A percentile compares a stretch with the other conserved stretches of the same genome.
Evolutionary conservation across 2,113 vertebrate genomes (phyloP).

Genomic region (Cyprinodon tularosa): DNA sequence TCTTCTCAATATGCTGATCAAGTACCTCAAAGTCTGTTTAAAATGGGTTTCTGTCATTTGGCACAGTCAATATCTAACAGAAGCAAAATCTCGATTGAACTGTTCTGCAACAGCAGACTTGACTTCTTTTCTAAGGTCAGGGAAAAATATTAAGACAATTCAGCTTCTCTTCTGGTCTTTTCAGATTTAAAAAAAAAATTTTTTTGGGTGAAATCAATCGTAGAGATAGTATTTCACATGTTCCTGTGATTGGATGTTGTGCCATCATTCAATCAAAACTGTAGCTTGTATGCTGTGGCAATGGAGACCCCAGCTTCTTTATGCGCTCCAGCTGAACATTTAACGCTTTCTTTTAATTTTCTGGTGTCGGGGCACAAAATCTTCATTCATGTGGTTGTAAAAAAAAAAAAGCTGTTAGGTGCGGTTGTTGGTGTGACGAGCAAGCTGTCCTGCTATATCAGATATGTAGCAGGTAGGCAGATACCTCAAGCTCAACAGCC

Average conservation of each 20-base stretch:
- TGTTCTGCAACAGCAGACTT: background rate
- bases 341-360: background rate
- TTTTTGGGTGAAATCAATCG: too few relatives aligned
- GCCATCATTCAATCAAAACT: background rate
- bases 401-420: conserved; percentile 11
- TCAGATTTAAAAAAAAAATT: too few relatives aligned
- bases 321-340: conserved; percentile 10
- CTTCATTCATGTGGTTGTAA: background rate
- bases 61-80: background rate
- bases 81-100: conserved; percentile 14
- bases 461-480: conserved; percentile 1
- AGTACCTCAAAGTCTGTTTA: too few relatives aligned
- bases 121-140: background rate
- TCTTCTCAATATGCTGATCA: background rate
- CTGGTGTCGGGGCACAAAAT: conserved; percentile 3
- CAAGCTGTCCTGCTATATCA: conserved; percentile 9
- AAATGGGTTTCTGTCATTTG: too few relatives aligned
- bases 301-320: background rate
- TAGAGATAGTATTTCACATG: too few relatives aligned
- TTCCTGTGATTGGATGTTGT: conserved; percentile 5
- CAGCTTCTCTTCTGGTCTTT: too few relatives aligned
- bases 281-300: background rate
- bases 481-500: conserved; percentile 18
- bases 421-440: conserved; percentile 7
- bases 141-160: background rate